Conservation (phyloP, 2,797 vertebrate species). For the Notolepis coatsorum region DNA sequence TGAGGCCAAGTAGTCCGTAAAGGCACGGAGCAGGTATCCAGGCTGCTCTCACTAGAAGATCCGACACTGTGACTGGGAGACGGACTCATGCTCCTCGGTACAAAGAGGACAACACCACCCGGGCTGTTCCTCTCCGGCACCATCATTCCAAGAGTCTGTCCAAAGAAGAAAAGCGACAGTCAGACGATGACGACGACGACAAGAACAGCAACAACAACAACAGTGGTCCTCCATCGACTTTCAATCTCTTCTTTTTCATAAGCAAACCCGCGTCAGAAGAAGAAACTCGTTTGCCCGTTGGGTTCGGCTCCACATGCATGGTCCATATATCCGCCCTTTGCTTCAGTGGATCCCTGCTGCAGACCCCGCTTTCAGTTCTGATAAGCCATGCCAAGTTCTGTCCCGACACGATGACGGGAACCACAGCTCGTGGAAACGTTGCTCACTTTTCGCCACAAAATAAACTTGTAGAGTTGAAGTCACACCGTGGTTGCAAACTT, state of each 20-base stretch:
- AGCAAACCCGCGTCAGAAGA: constrained; percentile 65
- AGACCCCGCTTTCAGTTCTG: constrained; percentile 42
- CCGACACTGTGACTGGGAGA: constrained; percentile 45
- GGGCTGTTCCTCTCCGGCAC: constrained; percentile 82
- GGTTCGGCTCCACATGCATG: constrained; percentile 73
- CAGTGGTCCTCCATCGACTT: constrained; percentile 56
- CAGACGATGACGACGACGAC: constrained; percentile 11
- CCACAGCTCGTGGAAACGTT: neutral
- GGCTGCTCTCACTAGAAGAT: constrained; percentile 59
- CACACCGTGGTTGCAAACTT: too few species aligned
- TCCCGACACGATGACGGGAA: constrained; percentile 7
- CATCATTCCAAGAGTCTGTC: constrained; percentile 88
- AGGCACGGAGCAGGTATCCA: constrained; percentile 57
- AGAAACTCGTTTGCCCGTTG: constrained; percentile 66
- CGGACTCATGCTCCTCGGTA: constrained; percentile 80
- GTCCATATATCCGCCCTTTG: constrained; percentile 65
- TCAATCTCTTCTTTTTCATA: constrained; percentile 76
- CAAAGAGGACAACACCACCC: constrained; percentile 77
- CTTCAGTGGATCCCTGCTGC: too few species aligned
- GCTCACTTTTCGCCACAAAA: too few species aligned
- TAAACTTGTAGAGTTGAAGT: too few species aligned
- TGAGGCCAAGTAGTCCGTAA: constrained; percentile 47
- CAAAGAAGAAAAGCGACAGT: constrained; percentile 42
- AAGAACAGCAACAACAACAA: constrained; percentile 12
- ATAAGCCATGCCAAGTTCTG: constrained; percentile 51